These are phyloP conservation scores for Lasioglossum zephyrum DNA, from an alignment of 2,888 invertebrate genomes.

Conservation along the genomic window DNA sequence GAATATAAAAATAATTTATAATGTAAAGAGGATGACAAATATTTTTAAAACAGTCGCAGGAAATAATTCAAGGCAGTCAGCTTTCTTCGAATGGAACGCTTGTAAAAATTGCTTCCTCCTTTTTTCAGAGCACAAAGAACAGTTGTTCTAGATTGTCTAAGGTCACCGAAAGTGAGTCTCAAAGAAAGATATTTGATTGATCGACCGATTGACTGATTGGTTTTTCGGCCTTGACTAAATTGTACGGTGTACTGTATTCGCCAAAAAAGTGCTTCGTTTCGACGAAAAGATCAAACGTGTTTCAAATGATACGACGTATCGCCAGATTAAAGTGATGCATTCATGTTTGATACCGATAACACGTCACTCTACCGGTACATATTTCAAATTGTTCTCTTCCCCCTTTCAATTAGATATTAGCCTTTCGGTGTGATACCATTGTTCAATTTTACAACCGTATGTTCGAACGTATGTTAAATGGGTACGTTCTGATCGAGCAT, in stretches of 20 bases:
- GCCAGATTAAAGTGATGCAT: slow-evolving; percentile 7
- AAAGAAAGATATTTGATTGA: not conserved
- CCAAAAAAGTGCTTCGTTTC: not conserved
- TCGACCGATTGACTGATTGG: not conserved
- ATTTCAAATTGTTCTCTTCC: slow-evolving; percentile 1
- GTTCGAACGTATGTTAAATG: not conserved
- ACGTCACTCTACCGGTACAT: not conserved
- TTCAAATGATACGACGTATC: slow-evolving; percentile 1
- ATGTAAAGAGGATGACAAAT: not conserved
- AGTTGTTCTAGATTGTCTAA: not conserved
- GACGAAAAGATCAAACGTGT: not conserved
- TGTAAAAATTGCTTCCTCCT: not conserved
- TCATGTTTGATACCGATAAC: not conserved
- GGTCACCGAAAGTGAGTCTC: not conserved
- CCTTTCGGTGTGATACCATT: not conserved
- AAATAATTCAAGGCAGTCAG: not conserved
- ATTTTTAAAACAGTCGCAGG: not conserved
- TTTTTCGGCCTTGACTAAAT: not conserved
- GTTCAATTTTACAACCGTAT: not conserved
- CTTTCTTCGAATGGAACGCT: not conserved
- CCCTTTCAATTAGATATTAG: not conserved
- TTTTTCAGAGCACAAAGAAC: not conserved
- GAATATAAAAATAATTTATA: not conserved
- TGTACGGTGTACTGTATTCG: not conserved
- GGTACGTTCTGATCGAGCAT: not conserved